phyloP scores from a whole-genome alignment of 2,888 invertebrate genomes.

The Craniophora ligustri region DNA sequence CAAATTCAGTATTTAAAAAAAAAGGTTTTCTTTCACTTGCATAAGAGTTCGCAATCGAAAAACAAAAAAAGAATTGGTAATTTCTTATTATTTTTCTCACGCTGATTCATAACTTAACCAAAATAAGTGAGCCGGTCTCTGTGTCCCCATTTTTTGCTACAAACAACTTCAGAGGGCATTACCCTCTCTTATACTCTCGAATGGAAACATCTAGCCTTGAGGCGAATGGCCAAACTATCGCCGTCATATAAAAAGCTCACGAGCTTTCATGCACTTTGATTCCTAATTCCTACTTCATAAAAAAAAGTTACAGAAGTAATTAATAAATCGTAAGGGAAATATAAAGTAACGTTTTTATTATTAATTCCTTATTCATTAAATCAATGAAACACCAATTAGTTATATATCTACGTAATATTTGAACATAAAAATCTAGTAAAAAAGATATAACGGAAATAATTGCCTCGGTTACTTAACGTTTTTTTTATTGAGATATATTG shows the following conservation, averaged over 20 bases:
- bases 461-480: not conserved
- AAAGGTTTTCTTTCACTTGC: constrained; percentile 41
- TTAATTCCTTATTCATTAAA: not conserved
- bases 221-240: constrained; percentile 74
- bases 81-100: constrained; percentile 82
- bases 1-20: constrained; percentile 9
- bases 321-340: not conserved
- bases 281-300: constrained; percentile 25
- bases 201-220: constrained; percentile 79
- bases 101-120: constrained; percentile 84
- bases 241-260: constrained; percentile 52
- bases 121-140: constrained; percentile 84
- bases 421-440: not conserved
- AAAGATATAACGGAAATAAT: not conserved
- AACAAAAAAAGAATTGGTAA: constrained; percentile 62
- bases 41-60: constrained; percentile 50
- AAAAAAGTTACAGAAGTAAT: constrained; percentile 15
- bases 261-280: constrained; percentile 40
- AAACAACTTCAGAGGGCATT: constrained; percentile 87
- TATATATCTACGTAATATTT: too few species aligned
- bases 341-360: not conserved
- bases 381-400: not conserved
- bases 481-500: not conserved
- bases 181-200: constrained; percentile 79
- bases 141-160: constrained; percentile 87